Conservation (phyloP, 2,888 invertebrate genomes). For the Globia sparganii region DNA sequence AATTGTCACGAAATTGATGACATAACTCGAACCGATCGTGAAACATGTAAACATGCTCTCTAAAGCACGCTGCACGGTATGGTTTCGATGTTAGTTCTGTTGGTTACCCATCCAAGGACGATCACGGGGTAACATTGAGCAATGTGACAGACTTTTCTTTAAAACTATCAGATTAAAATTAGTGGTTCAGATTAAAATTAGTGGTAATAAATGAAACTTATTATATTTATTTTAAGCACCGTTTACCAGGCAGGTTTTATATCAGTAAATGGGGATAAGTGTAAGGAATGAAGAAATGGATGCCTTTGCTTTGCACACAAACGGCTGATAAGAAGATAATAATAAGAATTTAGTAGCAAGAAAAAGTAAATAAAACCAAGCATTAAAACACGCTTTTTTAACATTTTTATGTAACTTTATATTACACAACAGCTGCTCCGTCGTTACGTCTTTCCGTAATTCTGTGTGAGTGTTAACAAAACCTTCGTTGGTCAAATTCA, state of each 20-base stretch:
- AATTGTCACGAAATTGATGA: background rate
- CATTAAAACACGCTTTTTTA: slow-evolving; percentile 28
- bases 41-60: background rate
- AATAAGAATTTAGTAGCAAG: slow-evolving; percentile 15
- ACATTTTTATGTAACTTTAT: background rate
- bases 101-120: background rate
- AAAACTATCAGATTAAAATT: slow-evolving; percentile 6
- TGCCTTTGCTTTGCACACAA: background rate
- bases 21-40: background rate
- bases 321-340: background rate
- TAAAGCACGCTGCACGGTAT: background rate
- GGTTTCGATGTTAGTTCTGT: background rate
- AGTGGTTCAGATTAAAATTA: slow-evolving; percentile 10
- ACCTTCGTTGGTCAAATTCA: background rate
- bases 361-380: slow-evolving; percentile 8
- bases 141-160: background rate
- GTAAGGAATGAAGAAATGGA: too few relatives aligned
- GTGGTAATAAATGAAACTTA: background rate
- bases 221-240: background rate
- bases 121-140: background rate
- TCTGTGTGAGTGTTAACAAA: background rate
- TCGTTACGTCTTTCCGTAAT: too few relatives aligned
- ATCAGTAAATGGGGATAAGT: background rate
- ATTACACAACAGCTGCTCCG: background rate
- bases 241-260: slow-evolving; percentile 5